Conservation (phyloP, 2,888 invertebrate species). For the Timema cristinae region DNA sequence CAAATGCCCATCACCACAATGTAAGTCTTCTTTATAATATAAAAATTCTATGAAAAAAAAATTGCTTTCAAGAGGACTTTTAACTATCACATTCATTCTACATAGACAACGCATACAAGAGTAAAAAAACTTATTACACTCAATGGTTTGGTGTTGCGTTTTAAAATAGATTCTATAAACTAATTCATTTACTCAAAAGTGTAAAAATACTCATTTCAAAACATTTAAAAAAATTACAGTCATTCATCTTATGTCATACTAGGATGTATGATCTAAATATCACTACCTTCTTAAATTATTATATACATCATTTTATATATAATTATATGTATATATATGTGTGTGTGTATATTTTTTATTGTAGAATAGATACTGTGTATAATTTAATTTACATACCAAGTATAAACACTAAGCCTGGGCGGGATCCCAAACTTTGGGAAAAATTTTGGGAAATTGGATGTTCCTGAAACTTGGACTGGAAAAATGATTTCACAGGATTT, state of each 20-base stretch:
- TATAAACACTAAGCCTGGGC: too few species aligned
- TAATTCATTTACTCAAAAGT: constrained; percentile 9
- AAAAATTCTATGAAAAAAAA: constrained; percentile 20
- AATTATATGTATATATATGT: constrained; percentile 20
- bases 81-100: constrained; percentile 25
- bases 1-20: constrained; percentile 25
- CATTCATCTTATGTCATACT: constrained; percentile 23
- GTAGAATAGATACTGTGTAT: too few species aligned
- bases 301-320: constrained; percentile 26
- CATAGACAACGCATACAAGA: constrained; percentile 10
- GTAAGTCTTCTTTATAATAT: constrained; percentile 25
- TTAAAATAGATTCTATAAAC: constrained; percentile 12
- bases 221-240: constrained; percentile 17
- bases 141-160: not conserved
- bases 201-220: constrained; percentile 21
- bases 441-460: too few species aligned
- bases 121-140: constrained; percentile 16
- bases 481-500: too few species aligned
- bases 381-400: too few species aligned
- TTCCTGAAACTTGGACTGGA: too few species aligned
- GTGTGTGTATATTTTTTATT: too few species aligned
- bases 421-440: too few species aligned
- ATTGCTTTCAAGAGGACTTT: constrained; percentile 13
- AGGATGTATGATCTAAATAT: constrained; percentile 23
- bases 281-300: constrained; percentile 23